Percentiles rank a stretch among this genome's conserved stretches.
Evolutionary conservation across 2,888 invertebrate genomes (phyloP).

Genomic region (Drosophila pseudotakahashii): DNA sequence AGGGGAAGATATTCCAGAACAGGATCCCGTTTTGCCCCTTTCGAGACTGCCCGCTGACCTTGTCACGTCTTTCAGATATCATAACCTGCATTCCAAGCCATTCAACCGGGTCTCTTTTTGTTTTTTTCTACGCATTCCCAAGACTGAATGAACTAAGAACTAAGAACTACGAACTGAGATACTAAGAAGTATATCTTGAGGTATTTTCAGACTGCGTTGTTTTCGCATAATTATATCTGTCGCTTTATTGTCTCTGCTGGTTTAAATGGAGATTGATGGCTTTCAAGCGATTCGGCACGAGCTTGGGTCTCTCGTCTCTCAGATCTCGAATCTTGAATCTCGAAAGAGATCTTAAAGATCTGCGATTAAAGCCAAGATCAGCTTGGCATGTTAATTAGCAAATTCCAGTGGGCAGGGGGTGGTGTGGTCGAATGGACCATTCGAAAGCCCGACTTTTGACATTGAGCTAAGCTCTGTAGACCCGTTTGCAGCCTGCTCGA

Average conservation of each 20-base stretch:
- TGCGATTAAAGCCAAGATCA: constrained; percentile 8
- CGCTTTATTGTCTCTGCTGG: constrained; percentile 35
- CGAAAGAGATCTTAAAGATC: constrained; percentile 22
- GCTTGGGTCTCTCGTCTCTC: constrained; percentile 18
- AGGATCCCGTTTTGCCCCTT: constrained; percentile 4
- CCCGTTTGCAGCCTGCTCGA: constrained; percentile 13
- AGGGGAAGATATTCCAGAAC: not conserved
- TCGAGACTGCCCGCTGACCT: constrained; percentile 6
- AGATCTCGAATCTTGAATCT: too few relatives aligned
- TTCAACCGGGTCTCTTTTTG: not conserved
- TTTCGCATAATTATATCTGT: constrained; percentile 32
- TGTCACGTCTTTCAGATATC: constrained; percentile 5
- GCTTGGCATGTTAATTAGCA: constrained; percentile 20
- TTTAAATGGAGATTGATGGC: constrained; percentile 62
- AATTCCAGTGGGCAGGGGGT: constrained; percentile 8
- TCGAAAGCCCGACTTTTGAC: constrained; percentile 10
- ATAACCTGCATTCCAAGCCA: constrained; percentile 10
- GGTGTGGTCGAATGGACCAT: not conserved
- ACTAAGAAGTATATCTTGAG: not conserved
- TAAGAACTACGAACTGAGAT: not conserved
- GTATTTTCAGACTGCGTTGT: constrained; percentile 3
- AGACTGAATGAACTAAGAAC: constrained; percentile 8
- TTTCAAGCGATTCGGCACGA: constrained; percentile 57
- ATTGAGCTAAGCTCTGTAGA: constrained; percentile 16
- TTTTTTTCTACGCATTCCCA: constrained; percentile 3